These are phyloP conservation scores for Acholoe squamosa DNA, from an alignment of 2,888 invertebrate species.

Conservation along the genomic window DNA sequence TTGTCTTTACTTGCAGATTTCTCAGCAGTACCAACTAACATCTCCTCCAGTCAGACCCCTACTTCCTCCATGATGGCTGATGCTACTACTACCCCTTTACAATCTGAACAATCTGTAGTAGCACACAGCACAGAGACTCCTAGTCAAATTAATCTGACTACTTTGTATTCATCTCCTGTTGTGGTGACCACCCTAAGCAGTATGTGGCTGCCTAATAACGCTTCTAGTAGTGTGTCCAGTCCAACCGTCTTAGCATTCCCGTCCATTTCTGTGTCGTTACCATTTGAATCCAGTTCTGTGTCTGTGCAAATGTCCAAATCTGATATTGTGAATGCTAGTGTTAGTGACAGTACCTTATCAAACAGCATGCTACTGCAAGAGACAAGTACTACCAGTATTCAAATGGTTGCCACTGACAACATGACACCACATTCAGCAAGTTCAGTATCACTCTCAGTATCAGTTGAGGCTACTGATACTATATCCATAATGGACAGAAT, in stretches of 20 bases:
- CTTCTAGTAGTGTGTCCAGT: slow-evolving; percentile 29
- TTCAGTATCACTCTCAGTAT: slow-evolving; percentile 21
- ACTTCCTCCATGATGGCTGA: slow-evolving; percentile 15
- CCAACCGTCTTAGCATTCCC: slow-evolving; percentile 15
- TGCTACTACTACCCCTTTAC: not conserved
- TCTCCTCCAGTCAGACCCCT: not conserved
- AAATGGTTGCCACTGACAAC: slow-evolving; percentile 49
- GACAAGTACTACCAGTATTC: slow-evolving; percentile 9
- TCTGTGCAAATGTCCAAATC: not conserved
- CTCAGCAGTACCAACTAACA: slow-evolving; percentile 58
- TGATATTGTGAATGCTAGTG: not conserved
- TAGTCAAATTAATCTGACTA: not conserved
- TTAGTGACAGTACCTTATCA: not conserved
- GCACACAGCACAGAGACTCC: slow-evolving; percentile 35
- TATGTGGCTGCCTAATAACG: slow-evolving; percentile 22
- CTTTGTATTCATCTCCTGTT: not conserved
- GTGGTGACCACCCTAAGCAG: not conserved
- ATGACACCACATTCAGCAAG: slow-evolving; percentile 43
- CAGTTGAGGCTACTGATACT: not conserved
- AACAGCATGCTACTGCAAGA: slow-evolving; percentile 16
- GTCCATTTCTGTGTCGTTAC: slow-evolving; percentile 33
- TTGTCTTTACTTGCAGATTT: slow-evolving; percentile 55
- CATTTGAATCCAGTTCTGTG: not conserved
- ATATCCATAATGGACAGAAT: not conserved
- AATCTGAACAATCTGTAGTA: slow-evolving; percentile 34